Conservation (phyloP, 1,140 invertebrate species). For the Lordiphosa mommai region DNA sequence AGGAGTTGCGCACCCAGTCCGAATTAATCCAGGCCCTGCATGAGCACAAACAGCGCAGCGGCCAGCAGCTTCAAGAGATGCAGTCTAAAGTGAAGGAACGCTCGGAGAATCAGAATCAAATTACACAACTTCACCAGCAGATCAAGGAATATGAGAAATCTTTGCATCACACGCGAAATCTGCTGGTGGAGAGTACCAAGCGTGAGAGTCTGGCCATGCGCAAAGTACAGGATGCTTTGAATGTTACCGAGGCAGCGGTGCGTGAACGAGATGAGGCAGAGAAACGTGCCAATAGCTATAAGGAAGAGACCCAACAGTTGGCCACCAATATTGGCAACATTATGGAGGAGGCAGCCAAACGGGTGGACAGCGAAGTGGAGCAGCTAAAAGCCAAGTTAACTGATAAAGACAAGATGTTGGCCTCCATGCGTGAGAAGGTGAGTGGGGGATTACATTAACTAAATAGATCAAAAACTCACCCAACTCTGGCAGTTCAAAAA, state of each 20-base stretch:
- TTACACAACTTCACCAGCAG: conserved; percentile 33
- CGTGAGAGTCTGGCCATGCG: conserved; percentile 42
- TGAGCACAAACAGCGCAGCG: conserved; percentile 42
- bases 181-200: conserved; percentile 37
- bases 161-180: conserved; percentile 2
- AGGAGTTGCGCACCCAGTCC: conserved; percentile 47
- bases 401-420: conserved; percentile 80
- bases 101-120: neutral
- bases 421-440: conserved; percentile 55
- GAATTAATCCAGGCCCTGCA: conserved; percentile 48
- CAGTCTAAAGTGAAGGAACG: conserved; percentile 15
- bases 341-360: conserved; percentile 83
- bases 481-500: conserved; percentile 20
- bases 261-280: conserved; percentile 80
- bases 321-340: conserved; percentile 77
- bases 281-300: conserved; percentile 51
- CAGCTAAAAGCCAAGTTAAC: conserved; percentile 82
- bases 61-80: conserved; percentile 27
- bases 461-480: neutral
- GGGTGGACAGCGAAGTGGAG: conserved; percentile 82
- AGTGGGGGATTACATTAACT: neutral
- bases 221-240: conserved; percentile 80
- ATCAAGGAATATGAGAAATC: conserved; percentile 43
- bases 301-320: conserved; percentile 55
- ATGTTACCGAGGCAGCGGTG: conserved; percentile 80